A percentile compares a stretch with the other conserved stretches of the same genome.
These are phyloP conservation scores for Porphyrio hochstetteri DNA, from an alignment of 2,113 vertebrate species.

Conservation along the genomic window DNA sequence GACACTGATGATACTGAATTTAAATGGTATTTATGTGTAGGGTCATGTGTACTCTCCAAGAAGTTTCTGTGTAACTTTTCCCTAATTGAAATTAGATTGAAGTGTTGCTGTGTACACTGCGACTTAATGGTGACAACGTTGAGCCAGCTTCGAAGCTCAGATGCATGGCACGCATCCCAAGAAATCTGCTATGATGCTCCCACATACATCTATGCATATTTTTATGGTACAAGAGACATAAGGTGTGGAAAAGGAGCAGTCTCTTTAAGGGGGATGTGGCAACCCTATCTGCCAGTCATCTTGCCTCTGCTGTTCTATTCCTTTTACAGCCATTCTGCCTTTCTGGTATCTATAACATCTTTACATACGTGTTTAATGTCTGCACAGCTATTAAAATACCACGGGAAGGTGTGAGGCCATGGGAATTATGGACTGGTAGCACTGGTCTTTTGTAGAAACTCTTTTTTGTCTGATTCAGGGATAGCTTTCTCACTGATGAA, in stretches of 20 bases:
- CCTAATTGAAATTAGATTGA: constrained; percentile 66
- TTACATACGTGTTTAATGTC: background rate
- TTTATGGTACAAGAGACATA: constrained; percentile 73
- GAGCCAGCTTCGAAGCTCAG: constrained; percentile 58
- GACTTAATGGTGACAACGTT: constrained; percentile 59
- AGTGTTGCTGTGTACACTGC: constrained; percentile 58
- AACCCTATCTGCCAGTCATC: constrained; percentile 70
- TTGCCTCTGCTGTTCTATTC: constrained; percentile 69
- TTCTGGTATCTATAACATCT: constrained; percentile 31
- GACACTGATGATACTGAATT: constrained; percentile 45
- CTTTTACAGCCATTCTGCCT: constrained; percentile 70
- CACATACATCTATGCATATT: constrained; percentile 70
- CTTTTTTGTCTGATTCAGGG: background rate
- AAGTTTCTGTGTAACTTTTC: constrained; percentile 69
- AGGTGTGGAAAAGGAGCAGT: constrained; percentile 73
- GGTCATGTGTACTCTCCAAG: constrained; percentile 39
- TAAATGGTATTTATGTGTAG: constrained; percentile 41
- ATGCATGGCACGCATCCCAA: constrained; percentile 40
- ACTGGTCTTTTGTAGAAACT: background rate
- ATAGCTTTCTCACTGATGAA: background rate
- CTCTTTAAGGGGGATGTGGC: constrained; percentile 73
- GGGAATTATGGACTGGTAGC: background rate
- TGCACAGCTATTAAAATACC: background rate
- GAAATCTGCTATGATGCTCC: constrained; percentile 64
- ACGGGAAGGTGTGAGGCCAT: background rate